Evolutionary conservation across 2,888 invertebrate species (phyloP), one percentile per base, ranked within the genome.

Genomic region (Campoplex nolae): DNA sequence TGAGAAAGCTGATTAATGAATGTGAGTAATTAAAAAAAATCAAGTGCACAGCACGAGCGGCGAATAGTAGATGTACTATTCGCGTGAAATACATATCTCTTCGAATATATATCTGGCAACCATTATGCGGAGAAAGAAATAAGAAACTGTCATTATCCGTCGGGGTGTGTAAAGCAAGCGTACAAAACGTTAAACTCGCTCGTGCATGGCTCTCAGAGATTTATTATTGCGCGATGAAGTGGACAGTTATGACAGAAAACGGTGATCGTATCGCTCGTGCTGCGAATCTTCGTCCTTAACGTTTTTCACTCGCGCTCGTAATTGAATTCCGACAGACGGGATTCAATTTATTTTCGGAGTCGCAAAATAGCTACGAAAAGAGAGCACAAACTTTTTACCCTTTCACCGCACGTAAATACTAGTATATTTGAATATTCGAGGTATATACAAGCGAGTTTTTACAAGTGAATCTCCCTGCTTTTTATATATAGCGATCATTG

Each of bases 231-330:
- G 78, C 58, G 77, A 78, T 54, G 58, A 73, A 81, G 70, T 76
- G 76, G 70, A 75, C 78, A 65, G 42, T 79, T 83, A 70, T 79
- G 83, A 83, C 83, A 75, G 70, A 85, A 78, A 81, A 73, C 38
- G 45, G 32, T 38, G 58, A 76, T 84, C 68, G 45, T 62, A 75
- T 54, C 48, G 51, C 35, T 54, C 54, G 6, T 67, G 73, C 73
- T 51, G 18, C 35, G 42, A 45, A n/a, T 67, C n/a, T n/a, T 58
- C 16, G 38, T 16, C 28, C 42, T 51, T 56, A 65, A 65, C 32
- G 32, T 71, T 67, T 18, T 32, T 45, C 48, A 45, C 51, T 48
- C 4, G 38, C 56, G 65, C 81, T 35, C 28, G 28, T 56, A 54
- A 77, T 56, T 71, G 76, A n/a, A n/a, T n/a, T n/a, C 65, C 35